Conservation (phyloP, 2,888 invertebrate genomes). For the Macrosoma leucophasiata region DNA sequence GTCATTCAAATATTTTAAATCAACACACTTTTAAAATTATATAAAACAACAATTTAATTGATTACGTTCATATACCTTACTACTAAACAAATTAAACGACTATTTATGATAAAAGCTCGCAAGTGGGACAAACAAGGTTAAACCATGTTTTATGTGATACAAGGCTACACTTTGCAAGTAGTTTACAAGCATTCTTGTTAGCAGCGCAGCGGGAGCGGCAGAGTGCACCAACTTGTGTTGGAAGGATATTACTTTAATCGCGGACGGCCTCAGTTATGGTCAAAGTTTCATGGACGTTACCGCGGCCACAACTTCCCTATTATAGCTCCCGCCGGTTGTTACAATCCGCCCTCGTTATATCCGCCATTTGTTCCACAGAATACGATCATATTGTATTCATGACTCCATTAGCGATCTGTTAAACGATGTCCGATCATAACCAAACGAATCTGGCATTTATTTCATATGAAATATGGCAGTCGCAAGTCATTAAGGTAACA, state of each 20-base stretch:
- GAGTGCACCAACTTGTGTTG: constrained; percentile 40
- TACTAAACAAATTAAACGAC: too few species aligned
- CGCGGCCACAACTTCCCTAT: constrained; percentile 14
- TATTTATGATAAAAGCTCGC: constrained; percentile 9
- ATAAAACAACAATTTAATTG: constrained; percentile 39
- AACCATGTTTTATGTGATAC: constrained; percentile 10
- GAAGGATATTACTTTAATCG: constrained; percentile 59
- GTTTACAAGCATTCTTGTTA: constrained; percentile 39
- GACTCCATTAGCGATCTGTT: constrained; percentile 8
- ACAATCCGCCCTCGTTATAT: constrained; percentile 9
- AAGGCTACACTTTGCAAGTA: constrained; percentile 36
- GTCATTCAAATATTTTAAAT: too few species aligned
- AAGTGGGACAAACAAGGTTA: constrained; percentile 12
- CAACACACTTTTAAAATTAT: too few species aligned
- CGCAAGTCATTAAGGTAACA: too few species aligned
- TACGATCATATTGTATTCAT: constrained; percentile 6
- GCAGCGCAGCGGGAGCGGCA: constrained; percentile 39
- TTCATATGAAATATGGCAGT: too few species aligned
- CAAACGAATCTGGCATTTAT: too few species aligned
- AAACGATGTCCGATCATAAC: constrained; percentile 4
- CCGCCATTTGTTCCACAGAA: constrained; percentile 8
- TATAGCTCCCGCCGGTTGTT: too few species aligned
- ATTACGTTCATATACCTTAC: constrained; percentile 52
- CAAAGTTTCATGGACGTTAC: constrained; percentile 39
- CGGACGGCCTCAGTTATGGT: constrained; percentile 50